A percentile compares a stretch with the other conserved stretches of the same genome.
Evolutionary conservation across 2,113 vertebrate genomes (phyloP).

Genomic region (Microcebus jonahi): DNA sequence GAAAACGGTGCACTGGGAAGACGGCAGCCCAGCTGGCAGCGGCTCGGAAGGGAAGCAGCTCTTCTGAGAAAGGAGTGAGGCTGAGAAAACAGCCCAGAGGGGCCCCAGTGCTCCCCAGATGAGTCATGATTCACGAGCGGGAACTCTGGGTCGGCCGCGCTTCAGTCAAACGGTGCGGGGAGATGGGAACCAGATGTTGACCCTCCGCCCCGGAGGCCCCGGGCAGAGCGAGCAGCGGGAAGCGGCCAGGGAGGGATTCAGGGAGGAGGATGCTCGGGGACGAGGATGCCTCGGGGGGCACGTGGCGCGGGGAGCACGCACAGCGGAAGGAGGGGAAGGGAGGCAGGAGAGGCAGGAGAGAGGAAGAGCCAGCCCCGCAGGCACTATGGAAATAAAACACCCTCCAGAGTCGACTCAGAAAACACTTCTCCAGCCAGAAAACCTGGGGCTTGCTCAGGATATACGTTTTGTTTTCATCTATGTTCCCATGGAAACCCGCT

Average conservation of each 20-base stretch:
- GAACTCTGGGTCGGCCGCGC: constrained; percentile 60
- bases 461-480: constrained; percentile 67
- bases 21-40: not conserved
- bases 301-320: not conserved
- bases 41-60: not conserved
- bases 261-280: constrained; percentile 53
- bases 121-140: constrained; percentile 77
- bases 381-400: constrained; percentile 45
- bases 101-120: constrained; percentile 60
- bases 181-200: constrained; percentile 87
- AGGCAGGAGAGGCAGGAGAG: not conserved
- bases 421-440: constrained; percentile 73
- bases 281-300: not conserved
- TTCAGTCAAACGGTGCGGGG: constrained; percentile 46
- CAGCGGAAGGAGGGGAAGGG: not conserved
- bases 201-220: constrained; percentile 67
- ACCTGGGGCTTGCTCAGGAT: constrained; percentile 11
- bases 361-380: not conserved
- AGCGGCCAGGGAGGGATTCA: not conserved
- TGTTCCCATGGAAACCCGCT: constrained; percentile 67
- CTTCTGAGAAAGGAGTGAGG: constrained; percentile 64
- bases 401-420: constrained; percentile 70
- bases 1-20: not conserved
- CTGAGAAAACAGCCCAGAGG: constrained; percentile 44
- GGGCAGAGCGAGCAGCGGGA: not conserved